A percentile compares a stretch with the other conserved stretches of the same genome.
phyloP scores from a whole-genome alignment of 2,113 vertebrate species.

The Gadus macrocephalus region DNA sequence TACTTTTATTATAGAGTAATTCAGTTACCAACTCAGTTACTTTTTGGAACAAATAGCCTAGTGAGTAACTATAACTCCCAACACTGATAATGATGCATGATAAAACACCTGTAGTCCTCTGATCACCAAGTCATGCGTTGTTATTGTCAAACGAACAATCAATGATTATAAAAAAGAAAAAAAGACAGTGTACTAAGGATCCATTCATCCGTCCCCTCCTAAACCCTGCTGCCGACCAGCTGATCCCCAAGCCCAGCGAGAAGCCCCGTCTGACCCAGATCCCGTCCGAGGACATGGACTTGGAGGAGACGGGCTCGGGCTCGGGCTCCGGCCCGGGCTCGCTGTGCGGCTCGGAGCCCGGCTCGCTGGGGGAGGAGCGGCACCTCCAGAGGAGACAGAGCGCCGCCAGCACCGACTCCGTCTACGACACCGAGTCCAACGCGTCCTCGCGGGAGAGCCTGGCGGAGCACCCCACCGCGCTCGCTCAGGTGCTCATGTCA shows the following conservation, averaged over 20 bases:
- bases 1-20: too few species aligned
- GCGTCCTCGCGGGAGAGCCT: slow-evolving; percentile 60
- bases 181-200: not conserved
- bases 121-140: too few species aligned
- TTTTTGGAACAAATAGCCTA: too few species aligned
- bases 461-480: slow-evolving; percentile 46
- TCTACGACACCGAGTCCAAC: slow-evolving; percentile 63
- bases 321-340: slow-evolving; percentile 38
- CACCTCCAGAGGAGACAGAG: slow-evolving; percentile 58
- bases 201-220: not conserved
- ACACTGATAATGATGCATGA: too few species aligned
- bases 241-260: slow-evolving; percentile 70
- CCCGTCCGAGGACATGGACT: slow-evolving; percentile 84
- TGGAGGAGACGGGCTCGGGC: slow-evolving; percentile 65
- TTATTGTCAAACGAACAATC: not conserved
- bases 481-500: slow-evolving; percentile 62
- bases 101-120: too few species aligned
- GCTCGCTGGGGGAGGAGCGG: slow-evolving; percentile 55
- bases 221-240: slow-evolving; percentile 29
- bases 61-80: too few species aligned
- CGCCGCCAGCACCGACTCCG: slow-evolving; percentile 58
- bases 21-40: too few species aligned
- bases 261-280: slow-evolving; percentile 80
- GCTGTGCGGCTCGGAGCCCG: slow-evolving; percentile 34
- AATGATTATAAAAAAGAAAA: not conserved